Conservation (phyloP, 2,888 invertebrate genomes). For the Drosophila heteroneura region DNA sequence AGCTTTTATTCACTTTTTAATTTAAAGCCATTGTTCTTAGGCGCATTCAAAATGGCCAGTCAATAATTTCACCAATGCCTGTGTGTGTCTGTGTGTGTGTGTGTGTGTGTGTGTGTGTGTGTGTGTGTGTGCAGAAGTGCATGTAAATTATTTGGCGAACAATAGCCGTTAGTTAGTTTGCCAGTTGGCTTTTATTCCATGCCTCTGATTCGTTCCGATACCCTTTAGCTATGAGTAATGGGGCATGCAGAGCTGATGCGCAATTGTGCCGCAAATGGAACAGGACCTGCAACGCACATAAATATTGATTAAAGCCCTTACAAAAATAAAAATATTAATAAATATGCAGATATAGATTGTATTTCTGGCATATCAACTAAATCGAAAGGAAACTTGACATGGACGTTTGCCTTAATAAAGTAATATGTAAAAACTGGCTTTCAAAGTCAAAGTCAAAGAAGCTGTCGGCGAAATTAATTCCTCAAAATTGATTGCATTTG, state of each 20-base stretch:
- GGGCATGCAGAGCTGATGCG: not conserved
- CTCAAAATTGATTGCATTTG: not conserved
- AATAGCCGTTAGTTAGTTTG: constrained; percentile 78
- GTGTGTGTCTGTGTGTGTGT: not conserved
- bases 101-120: not conserved
- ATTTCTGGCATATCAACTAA: not conserved
- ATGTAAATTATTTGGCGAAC: constrained; percentile 67
- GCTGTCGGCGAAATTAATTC: not conserved
- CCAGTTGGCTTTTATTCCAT: constrained; percentile 13
- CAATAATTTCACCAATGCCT: constrained; percentile 41
- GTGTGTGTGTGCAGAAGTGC: constrained; percentile 14
- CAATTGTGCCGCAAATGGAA: not conserved
- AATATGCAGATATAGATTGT: not conserved
- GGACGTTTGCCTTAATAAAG: not conserved
- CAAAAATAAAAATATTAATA: not conserved
- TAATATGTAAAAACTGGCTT: not conserved
- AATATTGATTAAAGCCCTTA: not conserved
- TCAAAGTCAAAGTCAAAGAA: not conserved
- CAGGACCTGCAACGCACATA: not conserved
- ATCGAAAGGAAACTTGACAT: not conserved
- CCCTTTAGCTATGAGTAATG: not conserved
- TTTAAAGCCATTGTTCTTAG: constrained; percentile 78
- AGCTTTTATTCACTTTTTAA: constrained; percentile 75
- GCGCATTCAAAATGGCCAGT: constrained; percentile 42
- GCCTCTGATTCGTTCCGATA: not conserved